phyloP scores from a whole-genome alignment of 2,888 invertebrate genomes.

The Cremastinae sp. region DNA sequence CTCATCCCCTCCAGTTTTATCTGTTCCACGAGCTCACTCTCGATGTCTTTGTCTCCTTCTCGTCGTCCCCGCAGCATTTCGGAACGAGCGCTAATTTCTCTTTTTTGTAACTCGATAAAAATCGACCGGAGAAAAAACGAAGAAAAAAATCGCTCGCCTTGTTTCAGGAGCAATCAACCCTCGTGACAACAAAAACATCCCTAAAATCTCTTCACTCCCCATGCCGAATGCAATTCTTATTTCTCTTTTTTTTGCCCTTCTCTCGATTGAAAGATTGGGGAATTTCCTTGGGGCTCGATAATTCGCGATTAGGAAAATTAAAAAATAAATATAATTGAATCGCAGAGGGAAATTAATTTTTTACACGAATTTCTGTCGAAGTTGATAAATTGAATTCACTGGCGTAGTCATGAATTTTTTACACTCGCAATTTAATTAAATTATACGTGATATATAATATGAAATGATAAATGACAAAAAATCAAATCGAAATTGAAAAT shows the following conservation, averaged over 20 bases:
- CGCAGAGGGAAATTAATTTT: too few relatives aligned
- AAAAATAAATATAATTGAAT: neutral
- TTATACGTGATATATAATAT: too few relatives aligned
- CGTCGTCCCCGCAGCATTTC: conserved; percentile 21
- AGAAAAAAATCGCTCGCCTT: conserved; percentile 21
- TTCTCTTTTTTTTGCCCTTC: neutral
- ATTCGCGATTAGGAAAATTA: neutral
- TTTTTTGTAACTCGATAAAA: conserved; percentile 75
- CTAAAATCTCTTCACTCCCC: conserved; percentile 26
- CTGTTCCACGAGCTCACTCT: conserved; percentile 33
- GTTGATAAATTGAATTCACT: too few relatives aligned
- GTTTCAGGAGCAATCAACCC: conserved; percentile 23
- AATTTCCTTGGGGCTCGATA: neutral
- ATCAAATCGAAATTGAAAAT: too few relatives aligned
- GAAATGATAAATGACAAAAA: too few relatives aligned
- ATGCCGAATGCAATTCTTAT: neutral
- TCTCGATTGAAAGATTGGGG: neutral
- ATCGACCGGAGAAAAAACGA: conserved; percentile 59
- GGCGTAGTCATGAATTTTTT: too few relatives aligned
- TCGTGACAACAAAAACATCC: conserved; percentile 27
- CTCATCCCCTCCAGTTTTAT: conserved; percentile 46
- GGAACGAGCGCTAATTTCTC: conserved; percentile 67
- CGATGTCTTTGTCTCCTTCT: conserved; percentile 29
- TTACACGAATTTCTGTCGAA: too few relatives aligned
- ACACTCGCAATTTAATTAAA: too few relatives aligned